A percentile compares a stretch with the other conserved stretches of the same genome.
Evolutionary conservation across 2,113 vertebrate genomes (phyloP).

Genomic region (Toxotes jaculatrix): DNA sequence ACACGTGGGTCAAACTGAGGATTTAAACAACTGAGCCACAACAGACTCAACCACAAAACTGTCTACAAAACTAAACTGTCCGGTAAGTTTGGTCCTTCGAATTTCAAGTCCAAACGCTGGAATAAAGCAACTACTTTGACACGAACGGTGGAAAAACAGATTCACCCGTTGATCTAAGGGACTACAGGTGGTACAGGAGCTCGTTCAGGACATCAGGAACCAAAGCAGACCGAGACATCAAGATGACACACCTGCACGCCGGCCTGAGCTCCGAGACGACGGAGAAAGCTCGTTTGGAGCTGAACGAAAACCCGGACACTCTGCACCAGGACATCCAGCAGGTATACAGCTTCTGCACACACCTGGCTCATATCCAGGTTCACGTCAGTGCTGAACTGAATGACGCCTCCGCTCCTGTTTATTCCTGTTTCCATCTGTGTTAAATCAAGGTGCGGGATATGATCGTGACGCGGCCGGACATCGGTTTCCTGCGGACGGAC

Average conservation of each 20-base stretch:
- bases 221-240: background rate
- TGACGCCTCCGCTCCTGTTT: no score
- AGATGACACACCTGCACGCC: slow-evolving; percentile 95
- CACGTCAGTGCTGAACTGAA: no score
- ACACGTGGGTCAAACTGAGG: background rate
- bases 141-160: background rate
- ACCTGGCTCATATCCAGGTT: background rate
- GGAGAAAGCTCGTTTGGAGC: slow-evolving; percentile 96
- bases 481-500: slow-evolving; percentile 97
- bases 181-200: background rate
- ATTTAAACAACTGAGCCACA: slow-evolving; percentile 1
- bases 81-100: background rate
- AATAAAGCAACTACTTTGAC: background rate
- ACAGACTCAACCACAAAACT: background rate
- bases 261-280: slow-evolving; percentile 94
- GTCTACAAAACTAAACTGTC: background rate
- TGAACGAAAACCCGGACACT: slow-evolving; percentile 98
- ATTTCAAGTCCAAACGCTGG: background rate
- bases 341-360: slow-evolving; percentile 74
- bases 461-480: slow-evolving; percentile 98
- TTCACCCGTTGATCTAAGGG: background rate
- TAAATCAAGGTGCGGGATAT: slow-evolving; percentile 87
- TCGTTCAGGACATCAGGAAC: background rate
- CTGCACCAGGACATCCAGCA: slow-evolving; percentile 99
- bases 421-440: background rate